Evolutionary conservation across 2,797 vertebrate species (phyloP), one percentile per base, ranked within the genome.

Genomic region (Sebastes kiyomatsui): DNA sequence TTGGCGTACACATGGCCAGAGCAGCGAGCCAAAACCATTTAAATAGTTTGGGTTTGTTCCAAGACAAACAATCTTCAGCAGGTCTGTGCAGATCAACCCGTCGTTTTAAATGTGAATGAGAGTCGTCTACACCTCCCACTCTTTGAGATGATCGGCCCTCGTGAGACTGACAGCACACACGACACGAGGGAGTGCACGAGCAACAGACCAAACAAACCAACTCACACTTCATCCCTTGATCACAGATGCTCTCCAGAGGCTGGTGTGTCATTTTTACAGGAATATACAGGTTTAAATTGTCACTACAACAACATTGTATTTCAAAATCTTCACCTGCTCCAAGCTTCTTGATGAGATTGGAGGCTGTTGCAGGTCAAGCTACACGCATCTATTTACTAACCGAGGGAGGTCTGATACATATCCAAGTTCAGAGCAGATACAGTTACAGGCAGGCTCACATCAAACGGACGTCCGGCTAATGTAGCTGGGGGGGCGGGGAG

Each of bases 391-490:
- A 71, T 83, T 88, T 79, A 88, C 81, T 14, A 84, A 79, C 75
- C 10, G 27, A 69, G 67, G 67, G 68, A 79, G 67, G 84, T 32
- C 80, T 67, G 80, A 77, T 58, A 54, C 62, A 73, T 66, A 67
- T 92, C 87, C 67, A 46, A 90, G 90, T 75, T 88, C 90, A 92
- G 76, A 80, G 80, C 79, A 91, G 93, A 95, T 95, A 88, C 83
- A 73, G 85, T 93, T 94, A 94, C 94, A 94, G 65, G 60, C 74
- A 59, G 88, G 79, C 82, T 84, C 86, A 69, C 89, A 79, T 91
- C 89, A 88, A 90, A 90, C 78, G 87, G 82, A 90, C 81, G 75
- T 93, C 88, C 75, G 85, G 86, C 88, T 82, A 86, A 87, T 78
- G 79, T 72, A 68, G 88, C 85, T 80, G 76, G 32, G 56, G 20